Percentiles rank a stretch among this genome's conserved stretches.
phyloP scores from a whole-genome alignment of 92 coral and sea anemone genomes.

The Pocillopora grandis region DNA sequence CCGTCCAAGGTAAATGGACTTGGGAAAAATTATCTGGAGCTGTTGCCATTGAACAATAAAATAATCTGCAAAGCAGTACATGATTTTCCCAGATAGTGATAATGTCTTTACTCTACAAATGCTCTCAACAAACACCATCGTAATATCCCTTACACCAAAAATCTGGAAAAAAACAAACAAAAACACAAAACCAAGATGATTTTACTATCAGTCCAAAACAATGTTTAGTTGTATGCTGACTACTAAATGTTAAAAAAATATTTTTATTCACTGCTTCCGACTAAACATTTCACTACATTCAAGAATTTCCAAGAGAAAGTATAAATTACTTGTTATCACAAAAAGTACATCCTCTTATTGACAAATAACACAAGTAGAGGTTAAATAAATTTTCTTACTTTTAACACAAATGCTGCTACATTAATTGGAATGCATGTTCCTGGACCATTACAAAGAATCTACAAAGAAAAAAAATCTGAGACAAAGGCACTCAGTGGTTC shows the following conservation, averaged over 20 bases:
- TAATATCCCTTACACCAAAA: constrained; percentile 61
- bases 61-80: constrained; percentile 87
- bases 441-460: constrained; percentile 97
- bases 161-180: constrained; percentile 57
- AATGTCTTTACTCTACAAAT: constrained; percentile 93
- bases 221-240: neutral
- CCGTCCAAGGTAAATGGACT: constrained; percentile 87
- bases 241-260: neutral
- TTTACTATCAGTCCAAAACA: too few relatives aligned
- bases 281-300: too few relatives aligned
- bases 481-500: too few relatives aligned
- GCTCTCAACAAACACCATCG: constrained; percentile 89
- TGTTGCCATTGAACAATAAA: constrained; percentile 94
- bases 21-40: constrained; percentile 79
- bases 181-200: neutral
- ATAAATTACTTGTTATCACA: too few relatives aligned
- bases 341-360: too few relatives aligned
- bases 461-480: neutral
- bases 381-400: constrained; percentile 49
- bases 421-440: constrained; percentile 97
- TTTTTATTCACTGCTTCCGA: neutral
- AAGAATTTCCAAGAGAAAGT: too few relatives aligned
- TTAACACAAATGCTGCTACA: constrained; percentile 79
- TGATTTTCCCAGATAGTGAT: constrained; percentile 87
- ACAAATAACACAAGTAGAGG: neutral